A percentile compares a stretch with the other conserved stretches of the same genome.
phyloP scores from a whole-genome alignment of 2,888 invertebrate species.

The Drosophila siamana region DNA sequence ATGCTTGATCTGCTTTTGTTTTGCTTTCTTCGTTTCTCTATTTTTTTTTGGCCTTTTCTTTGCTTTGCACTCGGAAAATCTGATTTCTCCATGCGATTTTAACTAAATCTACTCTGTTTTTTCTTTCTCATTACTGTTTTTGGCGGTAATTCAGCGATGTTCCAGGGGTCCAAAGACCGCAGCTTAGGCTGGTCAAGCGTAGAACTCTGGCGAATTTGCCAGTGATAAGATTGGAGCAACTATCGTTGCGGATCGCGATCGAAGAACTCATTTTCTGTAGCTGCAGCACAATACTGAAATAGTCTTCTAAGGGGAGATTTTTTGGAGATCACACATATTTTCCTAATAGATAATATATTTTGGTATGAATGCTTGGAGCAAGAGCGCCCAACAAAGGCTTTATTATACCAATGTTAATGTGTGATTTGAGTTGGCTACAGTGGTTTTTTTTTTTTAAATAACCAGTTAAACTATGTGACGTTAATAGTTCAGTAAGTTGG shows the following conservation, averaged over 20 bases:
- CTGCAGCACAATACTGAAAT: background rate
- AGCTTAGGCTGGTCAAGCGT: conserved; percentile 42
- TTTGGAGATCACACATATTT: background rate
- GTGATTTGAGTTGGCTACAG: too few species aligned
- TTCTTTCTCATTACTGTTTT: conserved; percentile 7
- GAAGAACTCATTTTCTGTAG: background rate
- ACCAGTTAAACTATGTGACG: too few species aligned
- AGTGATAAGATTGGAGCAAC: conserved; percentile 6
- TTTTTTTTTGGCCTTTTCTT: conserved; percentile 5
- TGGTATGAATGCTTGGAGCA: too few species aligned
- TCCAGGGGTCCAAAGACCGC: conserved; percentile 14
- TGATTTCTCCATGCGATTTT: conserved; percentile 59
- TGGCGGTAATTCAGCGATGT: conserved; percentile 20
- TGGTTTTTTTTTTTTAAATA: too few species aligned
- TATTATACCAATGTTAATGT: too few species aligned
- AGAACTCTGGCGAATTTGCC: background rate
- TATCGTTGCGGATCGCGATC: background rate
- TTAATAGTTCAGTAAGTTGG: too few species aligned
- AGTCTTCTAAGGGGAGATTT: background rate
- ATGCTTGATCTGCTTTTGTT: conserved; percentile 42
- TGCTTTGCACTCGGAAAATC: conserved; percentile 15
- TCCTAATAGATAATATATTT: too few species aligned
- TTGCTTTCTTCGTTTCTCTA: conserved; percentile 21
- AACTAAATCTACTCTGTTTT: conserved; percentile 40
- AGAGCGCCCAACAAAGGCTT: too few species aligned